phyloP scores from a whole-genome alignment of 23 tunicate species.

The Pegea sp. region DNA sequence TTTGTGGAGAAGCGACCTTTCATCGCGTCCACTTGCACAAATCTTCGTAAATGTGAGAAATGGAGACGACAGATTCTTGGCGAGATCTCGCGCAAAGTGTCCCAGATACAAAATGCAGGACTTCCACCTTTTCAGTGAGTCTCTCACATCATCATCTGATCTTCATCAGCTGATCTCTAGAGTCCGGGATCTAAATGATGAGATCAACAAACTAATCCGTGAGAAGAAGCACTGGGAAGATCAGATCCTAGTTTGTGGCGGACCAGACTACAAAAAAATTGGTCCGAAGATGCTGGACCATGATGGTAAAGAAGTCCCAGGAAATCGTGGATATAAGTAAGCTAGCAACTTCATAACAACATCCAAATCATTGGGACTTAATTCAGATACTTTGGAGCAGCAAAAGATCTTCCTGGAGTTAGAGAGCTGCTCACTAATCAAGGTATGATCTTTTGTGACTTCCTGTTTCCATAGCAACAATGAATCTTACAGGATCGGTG shows the following conservation, averaged over 20 bases:
- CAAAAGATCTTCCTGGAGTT: conserved; percentile 96
- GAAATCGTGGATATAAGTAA: conserved; percentile 93
- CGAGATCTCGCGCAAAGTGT: conserved; percentile 89
- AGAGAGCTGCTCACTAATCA: conserved; percentile 75
- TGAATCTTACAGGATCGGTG: conserved; percentile 31
- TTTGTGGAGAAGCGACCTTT: conserved; percentile 74
- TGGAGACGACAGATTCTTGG: conserved; percentile 96
- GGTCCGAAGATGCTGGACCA: conserved; percentile 98
- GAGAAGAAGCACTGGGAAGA: conserved; percentile 99
- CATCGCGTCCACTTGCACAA: conserved; percentile 68
- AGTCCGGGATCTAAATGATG: conserved; percentile 89
- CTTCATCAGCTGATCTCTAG: conserved; percentile 3
- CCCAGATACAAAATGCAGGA: conserved; percentile 99
- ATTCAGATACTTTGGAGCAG: conserved; percentile 92
- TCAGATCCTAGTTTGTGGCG: conserved; percentile 67
- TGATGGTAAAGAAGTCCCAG: conserved; percentile 91
- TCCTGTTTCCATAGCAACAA: neutral
- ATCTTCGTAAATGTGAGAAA: conserved; percentile 63
- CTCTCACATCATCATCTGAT: neutral
- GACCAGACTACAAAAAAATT: conserved; percentile 59
- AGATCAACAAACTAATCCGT: conserved; percentile 87
- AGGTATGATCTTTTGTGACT: conserved; percentile 9
- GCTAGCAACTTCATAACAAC: no score
- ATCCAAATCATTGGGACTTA: no score
- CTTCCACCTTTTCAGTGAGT: conserved; percentile 73